Conservation (phyloP, 2,797 vertebrate genomes). For the Sebastes nivosus region DNA sequence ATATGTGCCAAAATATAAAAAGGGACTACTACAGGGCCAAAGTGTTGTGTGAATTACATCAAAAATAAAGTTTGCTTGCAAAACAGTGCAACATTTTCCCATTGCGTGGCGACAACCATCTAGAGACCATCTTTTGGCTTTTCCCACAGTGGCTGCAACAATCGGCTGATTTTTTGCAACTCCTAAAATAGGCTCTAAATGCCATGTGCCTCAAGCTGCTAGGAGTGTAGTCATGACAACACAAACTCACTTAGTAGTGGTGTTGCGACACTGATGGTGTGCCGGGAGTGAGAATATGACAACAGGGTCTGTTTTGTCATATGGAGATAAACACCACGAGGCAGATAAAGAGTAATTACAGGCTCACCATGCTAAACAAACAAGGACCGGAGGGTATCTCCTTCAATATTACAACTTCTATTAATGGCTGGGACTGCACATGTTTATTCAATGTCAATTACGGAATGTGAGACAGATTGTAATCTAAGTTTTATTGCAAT, state of each 20-base stretch:
- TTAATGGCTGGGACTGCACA: background rate
- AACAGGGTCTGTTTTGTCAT: constrained; percentile 16
- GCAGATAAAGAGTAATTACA: constrained; percentile 20
- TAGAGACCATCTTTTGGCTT: background rate
- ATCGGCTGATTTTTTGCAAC: background rate
- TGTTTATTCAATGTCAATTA: background rate
- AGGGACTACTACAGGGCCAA: background rate
- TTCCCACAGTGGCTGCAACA: background rate
- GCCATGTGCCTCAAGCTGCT: background rate
- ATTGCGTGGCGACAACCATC: background rate
- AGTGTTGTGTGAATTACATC: background rate
- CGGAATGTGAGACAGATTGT: background rate
- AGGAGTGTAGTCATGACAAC: background rate
- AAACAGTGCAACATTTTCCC: background rate
- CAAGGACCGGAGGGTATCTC: background rate
- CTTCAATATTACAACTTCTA: background rate
- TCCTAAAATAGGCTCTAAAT: background rate
- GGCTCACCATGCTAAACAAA: constrained; percentile 14
- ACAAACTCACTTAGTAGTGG: background rate
- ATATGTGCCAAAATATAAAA: background rate
- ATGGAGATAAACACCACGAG: constrained; percentile 13
- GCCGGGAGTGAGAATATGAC: background rate
- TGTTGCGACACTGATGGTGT: background rate
- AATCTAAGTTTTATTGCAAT: background rate
- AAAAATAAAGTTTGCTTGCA: background rate